Base-by-base conservation (phyloP, 2,797 vertebrate genomes). In the Tragopan temminckii region DNA sequence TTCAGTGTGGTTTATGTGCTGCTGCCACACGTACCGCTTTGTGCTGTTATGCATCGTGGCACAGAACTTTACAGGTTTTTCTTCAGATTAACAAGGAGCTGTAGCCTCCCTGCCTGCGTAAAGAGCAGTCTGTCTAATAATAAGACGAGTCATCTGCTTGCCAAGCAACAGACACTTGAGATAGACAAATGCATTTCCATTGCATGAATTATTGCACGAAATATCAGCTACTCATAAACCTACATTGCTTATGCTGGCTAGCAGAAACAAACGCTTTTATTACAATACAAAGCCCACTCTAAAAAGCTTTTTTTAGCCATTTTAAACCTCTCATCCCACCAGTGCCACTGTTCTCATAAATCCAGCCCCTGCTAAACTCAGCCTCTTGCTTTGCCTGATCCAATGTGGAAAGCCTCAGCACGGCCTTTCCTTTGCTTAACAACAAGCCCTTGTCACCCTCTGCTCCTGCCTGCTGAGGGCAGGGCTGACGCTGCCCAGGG, bases 351-450 rank as follows among this genome's bases (percentile, higher is more conserved):
- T 18, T 84, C 52, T 80, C 36, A 18, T 35, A 71, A 82, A 50
- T 42, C 13, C 63, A 40, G 3, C 7, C 59, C 29, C 43, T 80
- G 70, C 78, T 52, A 55, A 64, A 75, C 52, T 48, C 67, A 50
- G 74, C 80, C 5, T 18, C 66, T 55, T 45, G 43, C 66, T 42
- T 24, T 14, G 55, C 42, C 75, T 25, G 61, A 42, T 13, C 1
- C 5, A 50, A 45, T 1, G 1, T 1, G 17, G 57, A 31, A 58
- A 77, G 45, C 24, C 36, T 43, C 55, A 0, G 0, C 0, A 0
- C 27, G 27, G 62, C 20, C 12, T 55, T 23, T 48, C 17, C 63
- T 68, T 23, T 12, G 25, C 53, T 24, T 13, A 59, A 70, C 35
- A 35, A 21, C 20, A 48, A 59, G n/a, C 17, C 21, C 43, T 2